Evolutionary conservation across 2,888 invertebrate genomes (phyloP).

Genomic region (Notodonta dromedarius): DNA sequence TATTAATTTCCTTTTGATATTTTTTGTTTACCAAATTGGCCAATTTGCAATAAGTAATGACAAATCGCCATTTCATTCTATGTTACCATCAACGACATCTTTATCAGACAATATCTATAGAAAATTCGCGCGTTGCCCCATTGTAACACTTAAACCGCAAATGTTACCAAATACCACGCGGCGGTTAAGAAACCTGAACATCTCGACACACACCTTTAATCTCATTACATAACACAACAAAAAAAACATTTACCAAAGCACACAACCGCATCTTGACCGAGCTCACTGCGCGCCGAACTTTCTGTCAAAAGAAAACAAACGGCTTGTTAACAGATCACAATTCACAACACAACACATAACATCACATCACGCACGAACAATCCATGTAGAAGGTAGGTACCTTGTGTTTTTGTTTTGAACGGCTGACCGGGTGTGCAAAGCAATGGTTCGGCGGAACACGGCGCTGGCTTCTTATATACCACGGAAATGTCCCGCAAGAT

Average conservation of each 20-base stretch:
- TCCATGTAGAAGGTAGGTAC: constrained; percentile 37
- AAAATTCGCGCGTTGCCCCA: neutral
- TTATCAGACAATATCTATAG: neutral
- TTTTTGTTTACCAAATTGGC: neutral
- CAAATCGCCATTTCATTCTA: neutral
- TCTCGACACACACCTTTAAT: neutral
- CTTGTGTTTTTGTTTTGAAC: constrained; percentile 48
- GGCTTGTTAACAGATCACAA: constrained; percentile 46
- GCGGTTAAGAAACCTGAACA: constrained; percentile 2
- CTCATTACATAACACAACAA: constrained; percentile 27
- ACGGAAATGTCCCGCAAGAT: constrained; percentile 79
- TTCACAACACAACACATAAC: constrained; percentile 35
- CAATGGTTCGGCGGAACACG: constrained; percentile 75
- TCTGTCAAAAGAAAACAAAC: constrained; percentile 79
- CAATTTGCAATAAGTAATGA: neutral
- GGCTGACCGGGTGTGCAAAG: constrained; percentile 63
- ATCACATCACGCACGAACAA: constrained; percentile 29
- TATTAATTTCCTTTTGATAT: neutral
- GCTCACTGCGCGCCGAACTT: constrained; percentile 55
- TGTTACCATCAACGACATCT: neutral
- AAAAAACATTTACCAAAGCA: constrained; percentile 63
- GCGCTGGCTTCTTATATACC: constrained; percentile 80
- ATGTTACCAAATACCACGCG: neutral
- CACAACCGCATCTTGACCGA: constrained; percentile 71
- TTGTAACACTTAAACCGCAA: neutral